Percentiles rank a stretch among this genome's conserved stretches.
Conservation (phyloP, 2,113 vertebrate species). For the Siniperca knerii region DNA sequence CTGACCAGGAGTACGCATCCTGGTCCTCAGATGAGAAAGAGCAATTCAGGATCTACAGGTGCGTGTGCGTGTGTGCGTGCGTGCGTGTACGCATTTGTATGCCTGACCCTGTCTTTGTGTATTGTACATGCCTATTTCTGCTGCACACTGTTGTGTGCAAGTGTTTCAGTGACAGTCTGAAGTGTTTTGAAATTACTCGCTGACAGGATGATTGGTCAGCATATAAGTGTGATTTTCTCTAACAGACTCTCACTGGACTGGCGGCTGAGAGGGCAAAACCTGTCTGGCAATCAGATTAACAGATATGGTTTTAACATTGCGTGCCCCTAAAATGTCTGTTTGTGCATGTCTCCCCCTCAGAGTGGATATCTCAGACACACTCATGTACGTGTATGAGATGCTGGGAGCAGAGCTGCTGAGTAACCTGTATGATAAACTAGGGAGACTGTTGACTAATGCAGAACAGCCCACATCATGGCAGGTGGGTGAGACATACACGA, state of each 20-base stretch:
- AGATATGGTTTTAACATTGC: neutral
- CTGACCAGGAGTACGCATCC: slow-evolving; percentile 94
- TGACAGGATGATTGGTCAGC: slow-evolving; percentile 67
- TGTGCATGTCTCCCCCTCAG: slow-evolving; percentile 79
- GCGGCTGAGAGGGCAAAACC: slow-evolving; percentile 42
- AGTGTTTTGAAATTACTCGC: slow-evolving; percentile 45
- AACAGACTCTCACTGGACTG: slow-evolving; percentile 48
- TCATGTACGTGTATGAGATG: slow-evolving; percentile 99
- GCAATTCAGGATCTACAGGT: slow-evolving; percentile 99
- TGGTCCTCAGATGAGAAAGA: slow-evolving; percentile 99
- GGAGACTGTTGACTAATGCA: slow-evolving; percentile 93
- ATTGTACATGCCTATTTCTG: neutral
- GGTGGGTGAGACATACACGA: slow-evolving; percentile 82
- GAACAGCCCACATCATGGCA: slow-evolving; percentile 97
- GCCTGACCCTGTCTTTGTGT: neutral
- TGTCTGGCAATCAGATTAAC: slow-evolving; percentile 31
- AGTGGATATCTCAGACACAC: slow-evolving; percentile 98
- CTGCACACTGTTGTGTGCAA: slow-evolving; percentile 6
- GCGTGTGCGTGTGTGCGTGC: slow-evolving; percentile 24
- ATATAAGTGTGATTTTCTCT: slow-evolving; percentile 51
- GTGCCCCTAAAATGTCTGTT: slow-evolving; percentile 29
- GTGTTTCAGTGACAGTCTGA: slow-evolving; percentile 15
- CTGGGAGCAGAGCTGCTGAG: slow-evolving; percentile 97
- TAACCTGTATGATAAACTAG: slow-evolving; percentile 98
- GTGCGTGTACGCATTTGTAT: neutral